Base-by-base conservation (phyloP, 37 sponge, comb jelly and placozoan species). In the Diacarnus erythraeanus region DNA sequence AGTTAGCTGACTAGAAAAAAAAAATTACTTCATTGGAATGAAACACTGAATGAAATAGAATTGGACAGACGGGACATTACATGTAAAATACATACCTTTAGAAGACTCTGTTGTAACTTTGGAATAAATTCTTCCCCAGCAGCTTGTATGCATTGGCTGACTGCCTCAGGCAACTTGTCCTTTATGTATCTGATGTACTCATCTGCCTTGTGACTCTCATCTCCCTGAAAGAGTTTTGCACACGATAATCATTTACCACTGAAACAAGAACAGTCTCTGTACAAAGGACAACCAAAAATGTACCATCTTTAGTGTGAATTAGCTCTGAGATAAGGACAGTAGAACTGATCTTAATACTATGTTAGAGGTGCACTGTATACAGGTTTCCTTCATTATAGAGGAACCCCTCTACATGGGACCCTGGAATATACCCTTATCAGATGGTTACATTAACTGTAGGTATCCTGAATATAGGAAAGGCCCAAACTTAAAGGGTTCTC, bases 151-250 rank as follows among this genome's bases (percentile, higher is more conserved):
- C 99, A 99, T 81, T 99, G 99, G 23, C 59, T 69, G 29, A 99
- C 81, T 39, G 97, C 99, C 38, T 88, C 84, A 2, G 87, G 89
- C 40, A 96, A 80, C 34, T 82, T 71, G 33, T 87, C 87, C 72
- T 94, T 92, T 21, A 99, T 85, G 37, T 78, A 86, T 42, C 95
- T 73, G 64, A 99, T 85, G 75, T 90, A 99, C 59, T 99, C 99
- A 61, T 99, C 92, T 35, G 99, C 99, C 69, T 99, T 99, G 72
- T 91, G 89, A 23, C 97, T 92, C 57, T 90, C 94, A 22, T 93
- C 88, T 42, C 87, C 88, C 87, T 89, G 27, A 25, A 17, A 60
- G 23, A 60, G 4, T 60, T n/a, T n/a, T n/a, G n/a, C n/a, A n/a
- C n/a, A n/a, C n/a, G n/a, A n/a, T n/a, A n/a, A n/a, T n/a, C n/a